Base-by-base conservation (phyloP, 2,888 invertebrate genomes). In the Empis stercorea region DNA sequence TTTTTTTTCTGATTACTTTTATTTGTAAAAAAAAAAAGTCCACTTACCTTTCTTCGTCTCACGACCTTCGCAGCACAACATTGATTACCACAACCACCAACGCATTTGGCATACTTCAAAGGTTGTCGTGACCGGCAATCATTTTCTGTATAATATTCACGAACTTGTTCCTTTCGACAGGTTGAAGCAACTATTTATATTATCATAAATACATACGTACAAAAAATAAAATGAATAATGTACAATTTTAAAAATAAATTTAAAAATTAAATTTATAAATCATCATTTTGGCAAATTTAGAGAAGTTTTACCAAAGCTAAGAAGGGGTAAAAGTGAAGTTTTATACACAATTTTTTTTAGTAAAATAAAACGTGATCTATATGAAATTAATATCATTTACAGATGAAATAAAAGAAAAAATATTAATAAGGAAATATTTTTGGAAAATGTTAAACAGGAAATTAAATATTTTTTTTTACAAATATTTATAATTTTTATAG, bases 51-150 rank as follows among this genome's bases (percentile, higher is more conserved):
- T 72, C 95, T 80, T 65, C 88, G 81, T 75, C 95, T 92, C 57
- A 89, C 91, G 71, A 89, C 88, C 63, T 88, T 79, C 3, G 95
- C 88, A 54, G 84, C 80, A 70, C 96, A 97, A 76, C 96, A 96
- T 58, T 76, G 76, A 55, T 79, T 79, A 54, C 85, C 86, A 60
- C 89, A 89, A 60, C 86, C 85, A 49, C 81, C 80, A 50, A 80
- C 76, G 66, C 91, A 92, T 63, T 84, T 81, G 48, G 94, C 91
- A 67, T 88, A 86, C 62, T 93, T 88, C 55, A 97, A 79, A 42
- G 89, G 88, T 62, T 92, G 86, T 51, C 91, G 77, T 51, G 91
- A 89, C 56, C 91, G 80, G 69, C 96, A 97, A 52, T 84, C 79
- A 57, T 93, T 92, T 65, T 92, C 93, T 46, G 87, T 85, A 63